Conservation (phyloP, 2,888 invertebrate genomes). For the Mythimna loreyi region DNA sequence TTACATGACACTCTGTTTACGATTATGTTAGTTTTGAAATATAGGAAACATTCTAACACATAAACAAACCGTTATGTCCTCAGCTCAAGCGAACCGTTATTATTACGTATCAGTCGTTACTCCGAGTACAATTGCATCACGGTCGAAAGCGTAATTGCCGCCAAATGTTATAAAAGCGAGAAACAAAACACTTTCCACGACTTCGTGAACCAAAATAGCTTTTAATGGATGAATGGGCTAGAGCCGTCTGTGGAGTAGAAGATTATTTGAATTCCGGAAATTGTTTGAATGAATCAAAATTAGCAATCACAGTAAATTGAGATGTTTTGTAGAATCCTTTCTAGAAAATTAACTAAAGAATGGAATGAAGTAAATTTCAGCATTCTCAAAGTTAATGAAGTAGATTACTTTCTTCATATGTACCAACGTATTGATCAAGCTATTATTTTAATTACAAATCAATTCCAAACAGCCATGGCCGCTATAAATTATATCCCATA, state of each 20-base stretch:
- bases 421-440: background rate
- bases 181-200: slow-evolving; percentile 83
- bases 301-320: background rate
- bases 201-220: slow-evolving; percentile 48
- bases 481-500: accelerated
- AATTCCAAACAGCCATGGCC: background rate
- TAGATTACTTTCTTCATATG: background rate
- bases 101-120: slow-evolving; percentile 63
- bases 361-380: accelerated
- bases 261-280: slow-evolving; percentile 17
- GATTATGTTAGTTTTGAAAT: too few relatives aligned
- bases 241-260: slow-evolving; percentile 33
- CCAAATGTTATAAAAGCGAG: slow-evolving; percentile 79
- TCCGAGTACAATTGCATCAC: slow-evolving; percentile 80
- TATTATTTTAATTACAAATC: background rate
- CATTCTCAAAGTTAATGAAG: background rate
- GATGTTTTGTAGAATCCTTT: background rate
- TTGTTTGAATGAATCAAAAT: background rate
- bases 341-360: background rate
- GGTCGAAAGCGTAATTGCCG: slow-evolving; percentile 84
- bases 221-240: slow-evolving; percentile 39
- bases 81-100: slow-evolving; percentile 53
- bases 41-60: background rate
- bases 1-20: background rate
- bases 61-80: slow-evolving; percentile 45